These are phyloP conservation scores for Monochamus saltuarius DNA, from an alignment of 1,140 invertebrate species.

Conservation along the genomic window DNA sequence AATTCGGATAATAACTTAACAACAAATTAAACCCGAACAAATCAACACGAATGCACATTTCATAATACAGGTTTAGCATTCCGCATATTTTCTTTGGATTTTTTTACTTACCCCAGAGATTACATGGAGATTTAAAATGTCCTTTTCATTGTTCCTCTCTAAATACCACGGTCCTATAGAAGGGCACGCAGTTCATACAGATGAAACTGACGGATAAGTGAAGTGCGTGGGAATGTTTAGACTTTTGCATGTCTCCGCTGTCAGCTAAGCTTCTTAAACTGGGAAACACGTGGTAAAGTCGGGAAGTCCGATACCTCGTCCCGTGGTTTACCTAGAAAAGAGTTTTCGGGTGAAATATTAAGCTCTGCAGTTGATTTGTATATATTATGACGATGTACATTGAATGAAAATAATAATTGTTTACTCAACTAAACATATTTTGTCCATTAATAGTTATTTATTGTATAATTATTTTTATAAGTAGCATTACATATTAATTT, in stretches of 20 bases:
- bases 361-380: not conserved
- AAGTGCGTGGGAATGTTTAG: conserved; percentile 32
- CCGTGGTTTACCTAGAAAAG: not conserved
- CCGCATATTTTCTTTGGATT: not conserved
- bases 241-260: conserved; percentile 25
- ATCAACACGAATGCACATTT: too few relatives aligned
- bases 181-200: not conserved
- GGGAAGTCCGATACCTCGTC: conserved; percentile 14
- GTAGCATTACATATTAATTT: too few relatives aligned
- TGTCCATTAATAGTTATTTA: too few relatives aligned
- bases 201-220: conserved; percentile 1
- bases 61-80: too few relatives aligned
- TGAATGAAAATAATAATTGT: too few relatives aligned
- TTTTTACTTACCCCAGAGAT: conserved; percentile 3
- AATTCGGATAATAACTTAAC: too few relatives aligned
- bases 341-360: conserved; percentile 9
- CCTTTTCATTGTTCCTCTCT: not conserved
- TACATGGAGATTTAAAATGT: conserved; percentile 18
- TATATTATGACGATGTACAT: too few relatives aligned
- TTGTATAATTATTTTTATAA: too few relatives aligned
- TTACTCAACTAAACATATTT: too few relatives aligned
- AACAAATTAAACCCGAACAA: too few relatives aligned
- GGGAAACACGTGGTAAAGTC: conserved; percentile 26
- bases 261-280: conserved; percentile 25
- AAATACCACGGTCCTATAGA: not conserved